phyloP scores from a whole-genome alignment of 2,888 invertebrate genomes.

The Myopa testacea region DNA sequence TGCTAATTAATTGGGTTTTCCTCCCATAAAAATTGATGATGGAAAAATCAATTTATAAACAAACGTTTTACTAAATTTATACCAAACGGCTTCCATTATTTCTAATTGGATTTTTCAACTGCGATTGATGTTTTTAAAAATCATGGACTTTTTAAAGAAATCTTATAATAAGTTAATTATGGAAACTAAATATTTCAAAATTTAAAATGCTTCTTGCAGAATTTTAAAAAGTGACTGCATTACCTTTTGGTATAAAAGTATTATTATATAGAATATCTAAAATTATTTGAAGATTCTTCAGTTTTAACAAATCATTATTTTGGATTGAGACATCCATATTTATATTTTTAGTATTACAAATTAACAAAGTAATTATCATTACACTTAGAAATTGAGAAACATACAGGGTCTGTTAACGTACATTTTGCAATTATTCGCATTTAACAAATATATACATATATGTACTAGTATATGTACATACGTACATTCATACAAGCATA shows the following conservation, averaged over 20 bases:
- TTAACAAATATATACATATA: slow-evolving; percentile 27
- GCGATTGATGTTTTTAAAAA: neutral
- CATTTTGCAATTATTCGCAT: slow-evolving; percentile 33
- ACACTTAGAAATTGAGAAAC: slow-evolving; percentile 5
- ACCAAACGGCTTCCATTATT: slow-evolving; percentile 3
- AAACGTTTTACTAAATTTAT: neutral
- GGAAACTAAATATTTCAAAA: neutral
- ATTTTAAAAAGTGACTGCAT: neutral
- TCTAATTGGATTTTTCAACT: neutral
- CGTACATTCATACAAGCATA: slow-evolving; percentile 23
- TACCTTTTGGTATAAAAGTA: slow-evolving; percentile 5
- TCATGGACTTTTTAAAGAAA: neutral
- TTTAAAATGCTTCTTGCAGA: neutral
- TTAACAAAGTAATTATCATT: neutral
- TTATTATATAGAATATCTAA: neutral
- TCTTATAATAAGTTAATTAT: neutral
- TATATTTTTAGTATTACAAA: neutral
- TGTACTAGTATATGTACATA: slow-evolving; percentile 8
- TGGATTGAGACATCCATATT: no score
- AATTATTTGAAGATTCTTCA: neutral
- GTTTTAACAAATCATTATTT: no score
- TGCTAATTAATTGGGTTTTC: no score
- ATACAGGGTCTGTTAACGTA: slow-evolving; percentile 31
- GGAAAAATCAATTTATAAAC: slow-evolving; percentile 1
- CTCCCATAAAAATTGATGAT: neutral